Evolutionary conservation across 2,797 vertebrate species (phyloP), one percentile per base, ranked within the genome.

Genomic region (Cirrhinus molitorella): DNA sequence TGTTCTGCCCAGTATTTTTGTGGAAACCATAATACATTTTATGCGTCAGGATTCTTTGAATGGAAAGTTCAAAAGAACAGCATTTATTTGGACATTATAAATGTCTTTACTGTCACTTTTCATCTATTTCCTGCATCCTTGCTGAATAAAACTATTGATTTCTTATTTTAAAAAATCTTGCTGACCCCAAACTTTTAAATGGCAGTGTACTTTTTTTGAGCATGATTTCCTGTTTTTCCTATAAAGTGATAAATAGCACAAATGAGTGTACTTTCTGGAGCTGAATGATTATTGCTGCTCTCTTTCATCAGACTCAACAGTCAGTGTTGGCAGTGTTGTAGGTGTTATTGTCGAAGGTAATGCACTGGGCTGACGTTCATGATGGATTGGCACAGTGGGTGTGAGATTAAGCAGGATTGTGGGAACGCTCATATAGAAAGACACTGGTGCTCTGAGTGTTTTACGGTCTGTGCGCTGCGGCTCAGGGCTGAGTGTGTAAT

Each of bases 351-450:
- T 45, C 13, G 23, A 72, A 34, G 49, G 71, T 40, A 59, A 21
- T 45, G 67, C 19, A 34, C 11, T 34, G 12, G 28, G 25, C 23
- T 37, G 12, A 66, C 2, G 61, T 66, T 57, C 51, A 4, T 80
- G 65, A 81, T 77, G 79, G 55, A 71, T 66, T 66, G 71, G 49
- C 74, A 67, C 80, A 72, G 81, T 83, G 85, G 71, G 68, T 73
- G 76, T 83, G 80, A 82, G 70, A 55, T 78, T 70, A 79, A 53
- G 61, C 59, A 55, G 67, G 25, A 66, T 55, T 83, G 74, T 66
- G 73, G 80, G 84, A 82, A 72, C 59, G 71, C 61, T 57, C 28
- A n/a, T 47, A 74, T 10, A 25, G 71, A 59, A 68, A 81, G 79
- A 47, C 71, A 77, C 34, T 66, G 37, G n/a, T 31, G 49, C 28